Base-by-base conservation (phyloP, 64 coral and sea anemone species). In the Stichodactyla helianthus region DNA sequence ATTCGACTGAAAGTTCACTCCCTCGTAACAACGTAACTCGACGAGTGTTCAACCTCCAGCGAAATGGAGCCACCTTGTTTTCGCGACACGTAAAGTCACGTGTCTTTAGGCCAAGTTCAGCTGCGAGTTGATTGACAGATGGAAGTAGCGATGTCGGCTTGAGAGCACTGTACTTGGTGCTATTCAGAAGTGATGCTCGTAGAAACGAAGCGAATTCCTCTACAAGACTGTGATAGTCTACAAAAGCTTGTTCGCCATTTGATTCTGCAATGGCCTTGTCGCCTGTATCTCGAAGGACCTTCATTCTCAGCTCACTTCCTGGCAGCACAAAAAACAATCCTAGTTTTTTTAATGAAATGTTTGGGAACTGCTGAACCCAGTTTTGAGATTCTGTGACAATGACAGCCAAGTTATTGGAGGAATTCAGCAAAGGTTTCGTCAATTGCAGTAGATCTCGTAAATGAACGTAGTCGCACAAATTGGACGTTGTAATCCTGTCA, bases 401-500 rank as follows among this genome's bases (percentile, higher is more conserved):
- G 10, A 82, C 77, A 28, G 89, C 77, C 13, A 13, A 91, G 12
- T 62, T 53, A 52, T 91, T 91, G 19, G 0, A 9, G 12, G 22
- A 1, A 12, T 91, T 91, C 5, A 91, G 50, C 35, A 86, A 79
- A 27, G 74, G 89, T 56, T 86, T 86, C 15, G 23, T 67, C 6
- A 28, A 67, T 11, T 64, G 28, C 19, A 91, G 61, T 0, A 91
- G 55, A 0, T 26, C 20, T 14, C 68, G 10, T 53, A 91, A 23
- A 5, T 67, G 76, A 44, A 86, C 55, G 15, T 26, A 91, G 15
- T 91, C 89, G 8, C 71, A 77, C 23, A 91, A 52, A 53, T 91
- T 91, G 50, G 89, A 91, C 17, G 84, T 91, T 6, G 74, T 79
- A 51, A 91, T 85, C 9, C 89, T 70, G 50, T 91, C 89, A 54